These are phyloP conservation scores for Lacanobia oleracea DNA, from an alignment of 2,888 invertebrate genomes.

Conservation along the genomic window DNA sequence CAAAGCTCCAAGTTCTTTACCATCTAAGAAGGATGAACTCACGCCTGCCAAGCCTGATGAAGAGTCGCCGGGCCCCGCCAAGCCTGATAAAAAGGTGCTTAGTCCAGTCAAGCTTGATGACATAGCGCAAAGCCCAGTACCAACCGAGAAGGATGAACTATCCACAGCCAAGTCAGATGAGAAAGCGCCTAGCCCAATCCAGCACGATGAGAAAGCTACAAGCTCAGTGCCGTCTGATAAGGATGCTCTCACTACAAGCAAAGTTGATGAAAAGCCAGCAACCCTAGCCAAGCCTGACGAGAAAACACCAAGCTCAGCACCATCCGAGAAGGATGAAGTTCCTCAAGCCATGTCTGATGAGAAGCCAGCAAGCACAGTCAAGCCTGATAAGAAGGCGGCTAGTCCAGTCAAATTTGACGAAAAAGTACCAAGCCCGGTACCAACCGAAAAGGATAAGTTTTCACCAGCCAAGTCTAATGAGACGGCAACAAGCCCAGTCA, in stretches of 20 bases:
- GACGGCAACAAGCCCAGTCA: not conserved
- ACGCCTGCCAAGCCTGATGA: not conserved
- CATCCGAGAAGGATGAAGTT: not conserved
- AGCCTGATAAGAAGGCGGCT: too few species aligned
- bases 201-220: not conserved
- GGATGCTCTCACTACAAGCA: not conserved
- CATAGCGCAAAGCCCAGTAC: not conserved
- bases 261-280: too few species aligned
- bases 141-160: not conserved
- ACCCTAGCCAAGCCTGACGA: too few species aligned
- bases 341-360: not conserved
- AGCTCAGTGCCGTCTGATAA: not conserved
- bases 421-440: not conserved
- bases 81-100: not conserved
- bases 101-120: not conserved
- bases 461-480: slow-evolving; percentile 5
- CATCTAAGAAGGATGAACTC: slow-evolving; percentile 18
- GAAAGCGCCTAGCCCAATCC: not conserved
- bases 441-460: slow-evolving; percentile 10
- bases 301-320: too few species aligned
- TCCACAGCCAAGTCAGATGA: slow-evolving; percentile 16
- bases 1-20: not conserved
- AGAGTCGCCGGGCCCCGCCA: not conserved
- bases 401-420: too few species aligned
- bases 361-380: too few species aligned